A percentile compares a stretch with the other conserved stretches of the same genome.
These are phyloP conservation scores for Deilephila elpenor DNA, from an alignment of 2,888 invertebrate genomes.

Conservation along the genomic window DNA sequence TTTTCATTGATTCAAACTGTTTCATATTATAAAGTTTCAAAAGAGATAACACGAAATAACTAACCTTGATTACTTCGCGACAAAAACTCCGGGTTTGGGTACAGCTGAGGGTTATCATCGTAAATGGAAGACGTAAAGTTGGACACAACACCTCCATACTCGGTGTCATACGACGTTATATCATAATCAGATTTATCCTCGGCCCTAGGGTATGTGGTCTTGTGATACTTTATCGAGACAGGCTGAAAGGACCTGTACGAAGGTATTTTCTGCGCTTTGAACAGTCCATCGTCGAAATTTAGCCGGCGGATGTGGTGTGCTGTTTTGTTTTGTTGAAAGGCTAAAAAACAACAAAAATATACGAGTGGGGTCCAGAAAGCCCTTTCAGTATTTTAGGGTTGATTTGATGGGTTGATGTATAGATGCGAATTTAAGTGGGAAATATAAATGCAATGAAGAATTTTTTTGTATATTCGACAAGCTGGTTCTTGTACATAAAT, in stretches of 20 bases:
- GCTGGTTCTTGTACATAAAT: not conserved
- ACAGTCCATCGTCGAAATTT: slow-evolving; percentile 60
- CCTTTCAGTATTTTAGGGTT: not conserved
- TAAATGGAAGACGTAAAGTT: slow-evolving; percentile 81
- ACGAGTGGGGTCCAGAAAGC: not conserved
- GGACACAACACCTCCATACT: slow-evolving; percentile 78
- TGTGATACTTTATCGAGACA: slow-evolving; percentile 68
- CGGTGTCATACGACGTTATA: slow-evolving; percentile 75
- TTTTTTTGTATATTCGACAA: no score
- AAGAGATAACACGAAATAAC: not conserved
- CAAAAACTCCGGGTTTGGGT: slow-evolving; percentile 78
- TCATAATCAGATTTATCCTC: slow-evolving; percentile 75
- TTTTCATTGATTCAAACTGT: no score
- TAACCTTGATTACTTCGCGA: slow-evolving; percentile 71
- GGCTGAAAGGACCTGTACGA: slow-evolving; percentile 76
- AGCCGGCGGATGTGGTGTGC: slow-evolving; percentile 62
- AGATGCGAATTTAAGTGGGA: not conserved
- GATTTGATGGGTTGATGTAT: not conserved
- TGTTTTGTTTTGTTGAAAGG: slow-evolving; percentile 66
- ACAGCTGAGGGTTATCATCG: slow-evolving; percentile 78
- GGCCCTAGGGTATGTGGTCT: slow-evolving; percentile 64
- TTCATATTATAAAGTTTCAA: not conserved
- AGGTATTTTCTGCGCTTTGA: slow-evolving; percentile 62
- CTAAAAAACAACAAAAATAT: slow-evolving; percentile 49
- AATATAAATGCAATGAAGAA: no score